These are phyloP conservation scores for Macropus fuliginosus DNA, from an alignment of 2,797 vertebrate genomes.

Conservation along the genomic window DNA sequence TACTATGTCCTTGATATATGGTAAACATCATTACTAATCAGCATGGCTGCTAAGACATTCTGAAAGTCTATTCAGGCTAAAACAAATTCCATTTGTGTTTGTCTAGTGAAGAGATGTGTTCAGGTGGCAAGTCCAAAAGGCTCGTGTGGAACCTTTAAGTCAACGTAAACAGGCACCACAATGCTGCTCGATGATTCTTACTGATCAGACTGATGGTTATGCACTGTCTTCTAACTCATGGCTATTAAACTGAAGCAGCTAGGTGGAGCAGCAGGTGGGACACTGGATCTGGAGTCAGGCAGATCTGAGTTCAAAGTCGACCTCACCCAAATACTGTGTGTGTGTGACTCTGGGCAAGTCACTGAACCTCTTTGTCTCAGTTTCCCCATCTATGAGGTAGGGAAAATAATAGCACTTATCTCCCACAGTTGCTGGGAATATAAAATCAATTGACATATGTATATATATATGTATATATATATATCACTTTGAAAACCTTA, in stretches of 20 bases:
- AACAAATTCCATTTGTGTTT: conserved; percentile 56
- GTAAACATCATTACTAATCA: neutral
- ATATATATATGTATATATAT: too few species aligned
- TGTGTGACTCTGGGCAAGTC: neutral
- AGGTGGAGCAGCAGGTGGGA: neutral
- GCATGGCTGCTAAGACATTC: neutral
- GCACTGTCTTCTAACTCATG: neutral
- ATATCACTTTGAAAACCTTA: neutral
- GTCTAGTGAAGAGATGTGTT: neutral
- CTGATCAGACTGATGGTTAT: neutral
- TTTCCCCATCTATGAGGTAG: neutral
- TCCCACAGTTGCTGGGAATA: neutral
- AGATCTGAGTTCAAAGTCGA: neutral
- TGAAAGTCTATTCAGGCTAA: neutral
- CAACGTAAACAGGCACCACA: neutral
- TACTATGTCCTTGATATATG: conserved; percentile 45
- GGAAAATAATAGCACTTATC: neutral
- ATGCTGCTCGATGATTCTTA: neutral
- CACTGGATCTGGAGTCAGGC: neutral
- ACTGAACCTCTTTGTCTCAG: neutral
- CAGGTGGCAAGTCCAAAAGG: neutral
- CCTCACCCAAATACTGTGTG: neutral
- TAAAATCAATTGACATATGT: neutral
- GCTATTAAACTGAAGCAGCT: neutral
- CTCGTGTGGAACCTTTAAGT: conserved; percentile 25